A percentile compares a stretch with the other conserved stretches of the same genome.
phyloP scores from a whole-genome alignment of 2,113 vertebrate species.

The Origma solitaria region DNA sequence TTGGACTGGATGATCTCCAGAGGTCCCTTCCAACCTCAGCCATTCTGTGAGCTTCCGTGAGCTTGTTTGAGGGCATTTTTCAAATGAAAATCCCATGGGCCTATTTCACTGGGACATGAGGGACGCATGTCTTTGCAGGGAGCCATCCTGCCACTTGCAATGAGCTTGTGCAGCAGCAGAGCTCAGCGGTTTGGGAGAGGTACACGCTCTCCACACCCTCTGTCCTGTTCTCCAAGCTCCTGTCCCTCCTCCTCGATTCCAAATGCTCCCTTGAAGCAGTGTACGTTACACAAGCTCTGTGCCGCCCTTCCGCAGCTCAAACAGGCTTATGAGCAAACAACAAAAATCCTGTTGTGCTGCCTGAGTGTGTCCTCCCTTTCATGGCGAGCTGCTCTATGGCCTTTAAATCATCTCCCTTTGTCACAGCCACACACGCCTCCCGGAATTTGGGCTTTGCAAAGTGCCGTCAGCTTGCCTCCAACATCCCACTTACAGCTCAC shows the following conservation, averaged over 20 bases:
- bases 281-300: neutral
- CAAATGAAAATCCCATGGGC: neutral
- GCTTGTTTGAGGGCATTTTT: neutral
- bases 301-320: neutral
- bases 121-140: fast-evolving
- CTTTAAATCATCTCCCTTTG: neutral
- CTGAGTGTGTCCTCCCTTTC: neutral
- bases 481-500: neutral
- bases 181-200: neutral
- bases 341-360: neutral
- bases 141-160: neutral
- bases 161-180: neutral
- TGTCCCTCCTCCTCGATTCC: neutral
- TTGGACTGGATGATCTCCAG: neutral
- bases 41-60: neutral
- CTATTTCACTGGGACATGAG: fast-evolving
- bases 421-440: neutral
- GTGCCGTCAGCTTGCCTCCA: neutral
- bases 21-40: neutral
- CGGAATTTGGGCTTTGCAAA: neutral
- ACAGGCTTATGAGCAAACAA: neutral
- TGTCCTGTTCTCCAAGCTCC: neutral
- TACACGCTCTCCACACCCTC: neutral
- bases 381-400: neutral
- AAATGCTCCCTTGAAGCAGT: fast-evolving